Percentiles rank a stretch among this genome's conserved stretches.
These are phyloP conservation scores for Dipodomys ordii DNA, from an alignment of 2,113 vertebrate genomes.

Conservation along the genomic window DNA sequence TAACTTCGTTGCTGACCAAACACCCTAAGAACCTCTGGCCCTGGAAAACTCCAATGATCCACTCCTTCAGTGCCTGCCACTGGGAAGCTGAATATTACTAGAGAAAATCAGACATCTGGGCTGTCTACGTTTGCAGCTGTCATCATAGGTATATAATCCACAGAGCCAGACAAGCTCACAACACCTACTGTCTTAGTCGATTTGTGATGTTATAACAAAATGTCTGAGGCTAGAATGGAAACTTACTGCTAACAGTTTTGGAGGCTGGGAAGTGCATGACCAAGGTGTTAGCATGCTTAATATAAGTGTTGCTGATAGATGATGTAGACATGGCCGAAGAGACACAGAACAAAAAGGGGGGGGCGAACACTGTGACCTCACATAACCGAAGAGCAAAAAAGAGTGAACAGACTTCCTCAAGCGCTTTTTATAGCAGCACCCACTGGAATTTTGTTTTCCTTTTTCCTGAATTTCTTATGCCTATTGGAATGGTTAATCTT, in stretches of 20 bases:
- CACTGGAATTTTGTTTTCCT: background rate
- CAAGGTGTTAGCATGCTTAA: background rate
- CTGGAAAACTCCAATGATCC: background rate
- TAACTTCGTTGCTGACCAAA: background rate
- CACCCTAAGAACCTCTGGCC: background rate
- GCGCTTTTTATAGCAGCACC: background rate
- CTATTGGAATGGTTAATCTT: background rate
- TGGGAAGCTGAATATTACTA: background rate
- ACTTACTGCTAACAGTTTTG: background rate
- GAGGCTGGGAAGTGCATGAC: background rate
- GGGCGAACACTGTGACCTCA: background rate
- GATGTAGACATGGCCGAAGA: background rate
- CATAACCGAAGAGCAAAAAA: background rate
- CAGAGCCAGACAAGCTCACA: background rate
- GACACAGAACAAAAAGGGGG: background rate
- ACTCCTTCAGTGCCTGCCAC: background rate
- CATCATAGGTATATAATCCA: background rate
- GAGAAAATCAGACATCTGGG: background rate
- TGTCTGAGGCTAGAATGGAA: background rate
- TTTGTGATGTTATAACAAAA: background rate
- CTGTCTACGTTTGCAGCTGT: background rate
- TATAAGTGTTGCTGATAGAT: background rate
- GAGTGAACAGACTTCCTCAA: background rate
- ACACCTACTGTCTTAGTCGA: background rate
- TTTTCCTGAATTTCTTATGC: background rate